Evolutionary conservation across 2,113 vertebrate species (phyloP).

Genomic region (Mesocricetus auratus): DNA sequence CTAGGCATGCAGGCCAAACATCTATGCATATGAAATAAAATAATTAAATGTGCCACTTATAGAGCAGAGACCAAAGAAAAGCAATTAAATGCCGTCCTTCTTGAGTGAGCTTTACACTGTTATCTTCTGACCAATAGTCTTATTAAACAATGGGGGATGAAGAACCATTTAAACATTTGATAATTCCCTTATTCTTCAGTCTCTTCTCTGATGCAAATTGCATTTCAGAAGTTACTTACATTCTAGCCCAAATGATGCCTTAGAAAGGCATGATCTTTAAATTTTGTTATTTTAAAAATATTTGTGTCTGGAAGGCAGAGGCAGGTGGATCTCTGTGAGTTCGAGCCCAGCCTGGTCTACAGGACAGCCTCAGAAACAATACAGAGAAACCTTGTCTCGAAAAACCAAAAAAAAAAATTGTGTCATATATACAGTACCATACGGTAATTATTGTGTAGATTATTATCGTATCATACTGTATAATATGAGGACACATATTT

Average conservation of each 20-base stretch:
- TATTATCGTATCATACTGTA: not conserved
- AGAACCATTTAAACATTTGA: not conserved
- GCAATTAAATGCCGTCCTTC: not conserved
- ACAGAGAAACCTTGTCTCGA: no score
- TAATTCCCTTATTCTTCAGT: not conserved
- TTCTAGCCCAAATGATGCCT: not conserved
- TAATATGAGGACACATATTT: not conserved
- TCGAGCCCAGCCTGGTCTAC: no score
- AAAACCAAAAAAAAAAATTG: no score
- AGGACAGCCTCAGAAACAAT: no score
- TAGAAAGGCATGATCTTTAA: not conserved
- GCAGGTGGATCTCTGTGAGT: no score
- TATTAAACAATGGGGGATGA: not conserved
- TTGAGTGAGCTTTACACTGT: not conserved
- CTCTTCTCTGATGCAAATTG: not conserved
- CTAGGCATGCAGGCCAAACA: not conserved
- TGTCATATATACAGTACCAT: no score
- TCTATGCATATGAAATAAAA: not conserved
- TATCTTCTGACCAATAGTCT: not conserved
- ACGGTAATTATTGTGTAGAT: no score
- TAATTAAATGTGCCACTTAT: not conserved
- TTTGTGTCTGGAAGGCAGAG: no score
- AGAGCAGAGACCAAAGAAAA: not conserved
- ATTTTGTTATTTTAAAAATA: not conserved
- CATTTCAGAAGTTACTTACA: not conserved